Base-by-base conservation (phyloP, 2,888 invertebrate species). In the Synanthedon myopaeformis region DNA sequence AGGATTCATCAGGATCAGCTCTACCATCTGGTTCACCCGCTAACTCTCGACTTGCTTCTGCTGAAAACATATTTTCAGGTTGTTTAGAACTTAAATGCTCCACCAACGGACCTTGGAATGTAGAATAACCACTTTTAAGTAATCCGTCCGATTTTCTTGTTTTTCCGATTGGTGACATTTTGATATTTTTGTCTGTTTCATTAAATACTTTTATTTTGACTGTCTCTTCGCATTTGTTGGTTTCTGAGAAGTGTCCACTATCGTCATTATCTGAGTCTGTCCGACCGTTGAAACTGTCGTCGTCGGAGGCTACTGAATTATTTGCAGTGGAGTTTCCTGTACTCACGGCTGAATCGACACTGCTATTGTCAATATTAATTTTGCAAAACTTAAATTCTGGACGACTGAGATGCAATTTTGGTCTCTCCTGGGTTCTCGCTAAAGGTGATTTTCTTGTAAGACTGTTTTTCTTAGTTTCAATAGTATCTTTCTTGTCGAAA, bases 21-120 rank as follows among this genome's bases (percentile, higher is more conserved):
- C 93, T 90, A n/a, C 95, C 95, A 66, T 95, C 95, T 0, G 95
- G 95, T 66, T 94, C 95, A 8, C 95, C 95, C 8, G 94, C 95
- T 60, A 92, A 80, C 67, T 95, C 95, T 35, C 95, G 88, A 70
- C 93, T 94, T 52, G 91, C 91, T 67, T 89, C 88, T n/a, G 83
- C 82, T 11, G 88, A 86, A 67, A 88, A 88, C 52, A 88, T 69
- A 57, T 70, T 70, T 60, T 85, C 85, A 49, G 75, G 61, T 57
- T 77, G 75, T 67, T 87, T 87, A 8, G 87, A 81, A 58, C 87
- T 68, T 59, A 88, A 87, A 17, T 79, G 61, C 63, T 88, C 87
- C 59, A 86, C 79, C 57, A 88, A 82, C 56, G 85, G 84, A 64
- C 73, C 76, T 70, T 86, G 87, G 67, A 87, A 87, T 70, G 87